These are phyloP conservation scores for Agrilus cyanescens DNA, from an alignment of 2,888 invertebrate species.

Conservation along the genomic window DNA sequence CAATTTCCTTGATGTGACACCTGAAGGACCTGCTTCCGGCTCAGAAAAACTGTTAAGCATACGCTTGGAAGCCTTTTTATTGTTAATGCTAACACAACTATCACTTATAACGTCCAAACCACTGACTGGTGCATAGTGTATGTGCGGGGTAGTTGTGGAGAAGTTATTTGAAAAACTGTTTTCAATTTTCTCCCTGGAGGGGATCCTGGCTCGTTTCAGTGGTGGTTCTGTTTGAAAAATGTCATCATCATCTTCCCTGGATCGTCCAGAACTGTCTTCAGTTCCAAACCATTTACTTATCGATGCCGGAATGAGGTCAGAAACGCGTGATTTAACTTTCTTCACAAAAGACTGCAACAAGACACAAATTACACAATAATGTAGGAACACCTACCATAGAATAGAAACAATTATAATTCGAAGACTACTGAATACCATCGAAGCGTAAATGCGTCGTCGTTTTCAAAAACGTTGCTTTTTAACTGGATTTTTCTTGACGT, in stretches of 20 bases:
- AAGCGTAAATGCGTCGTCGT: no score
- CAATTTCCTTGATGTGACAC: constrained; percentile 22
- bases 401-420: background rate
- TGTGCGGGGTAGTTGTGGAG: constrained; percentile 1
- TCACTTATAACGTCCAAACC: background rate
- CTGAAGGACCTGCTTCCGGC: constrained; percentile 32
- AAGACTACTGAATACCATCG: no score
- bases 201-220: constrained; percentile 32
- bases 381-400: background rate
- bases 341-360: constrained; percentile 55
- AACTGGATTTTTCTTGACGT: background rate
- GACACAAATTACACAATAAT: constrained; percentile 6
- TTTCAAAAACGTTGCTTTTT: no score
- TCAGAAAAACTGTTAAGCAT: constrained; percentile 19
- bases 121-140: background rate
- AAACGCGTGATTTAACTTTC: constrained; percentile 52
- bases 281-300: constrained; percentile 43
- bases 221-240: constrained; percentile 38
- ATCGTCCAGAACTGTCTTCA: constrained; percentile 24
- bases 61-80: constrained; percentile 1
- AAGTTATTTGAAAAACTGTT: background rate
- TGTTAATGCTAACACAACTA: no score
- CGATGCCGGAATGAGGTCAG: constrained; percentile 50
- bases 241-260: constrained; percentile 34
- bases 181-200: constrained; percentile 8